phyloP scores from a whole-genome alignment of 2,113 vertebrate species.

The Sinocyclocheilus anophthalmus region DNA sequence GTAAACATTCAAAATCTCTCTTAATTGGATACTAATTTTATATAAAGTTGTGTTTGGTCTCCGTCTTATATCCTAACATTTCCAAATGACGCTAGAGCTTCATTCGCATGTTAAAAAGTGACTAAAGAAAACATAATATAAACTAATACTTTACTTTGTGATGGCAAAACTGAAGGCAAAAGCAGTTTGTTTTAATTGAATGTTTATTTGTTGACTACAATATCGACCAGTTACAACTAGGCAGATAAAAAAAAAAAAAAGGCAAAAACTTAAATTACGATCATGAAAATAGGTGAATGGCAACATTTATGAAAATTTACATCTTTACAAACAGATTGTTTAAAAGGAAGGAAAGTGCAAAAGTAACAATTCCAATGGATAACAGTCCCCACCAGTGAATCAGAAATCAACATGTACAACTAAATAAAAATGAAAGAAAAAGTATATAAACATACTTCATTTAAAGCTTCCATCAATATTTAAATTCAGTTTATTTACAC shows the following conservation, averaged over 20 bases:
- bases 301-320: conserved; percentile 79
- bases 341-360: conserved; percentile 75
- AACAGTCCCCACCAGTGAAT: conserved; percentile 72
- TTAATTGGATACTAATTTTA: too few species aligned
- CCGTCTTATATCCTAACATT: too few species aligned
- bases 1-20: too few species aligned
- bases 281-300: conserved; percentile 72
- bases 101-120: too few species aligned
- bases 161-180: not conserved
- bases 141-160: not conserved
- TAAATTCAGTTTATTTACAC: not conserved
- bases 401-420: conserved; percentile 63
- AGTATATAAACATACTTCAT: conserved; percentile 69
- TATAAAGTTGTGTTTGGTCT: too few species aligned
- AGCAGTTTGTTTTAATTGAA: conserved; percentile 46
- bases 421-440: conserved; percentile 40
- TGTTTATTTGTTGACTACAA: conserved; percentile 76
- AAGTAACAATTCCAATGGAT: conserved; percentile 62
- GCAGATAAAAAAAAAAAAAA: conserved; percentile 74
- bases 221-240: conserved; percentile 74
- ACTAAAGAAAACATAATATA: not conserved
- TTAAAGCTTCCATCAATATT: not conserved
- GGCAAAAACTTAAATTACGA: conserved; percentile 74
- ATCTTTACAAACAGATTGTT: conserved; percentile 79
- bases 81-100: too few species aligned